phyloP scores from a whole-genome alignment of 2,888 invertebrate species.

The Drosophila rubida region DNA sequence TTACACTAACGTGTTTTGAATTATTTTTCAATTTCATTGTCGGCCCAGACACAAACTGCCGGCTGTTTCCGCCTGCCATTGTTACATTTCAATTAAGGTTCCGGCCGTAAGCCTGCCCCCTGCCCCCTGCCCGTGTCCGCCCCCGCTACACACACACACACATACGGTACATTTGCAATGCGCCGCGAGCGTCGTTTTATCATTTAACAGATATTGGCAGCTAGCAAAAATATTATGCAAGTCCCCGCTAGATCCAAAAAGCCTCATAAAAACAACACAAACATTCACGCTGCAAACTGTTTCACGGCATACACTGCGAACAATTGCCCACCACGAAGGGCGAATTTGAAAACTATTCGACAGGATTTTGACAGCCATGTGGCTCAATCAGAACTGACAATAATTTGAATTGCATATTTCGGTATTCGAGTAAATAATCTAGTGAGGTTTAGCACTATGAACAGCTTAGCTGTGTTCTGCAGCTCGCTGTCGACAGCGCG shows the following conservation, averaged over 20 bases:
- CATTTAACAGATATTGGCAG: constrained; percentile 71
- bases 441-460: too few relatives aligned
- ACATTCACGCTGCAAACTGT: constrained; percentile 1
- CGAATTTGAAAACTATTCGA: too few relatives aligned
- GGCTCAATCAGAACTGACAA: too few relatives aligned
- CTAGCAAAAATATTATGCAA: constrained; percentile 66
- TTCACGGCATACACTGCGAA: not conserved
- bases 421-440: too few relatives aligned
- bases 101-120: constrained; percentile 32
- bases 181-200: constrained; percentile 70
- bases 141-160: not conserved
- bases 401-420: too few relatives aligned
- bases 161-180: constrained; percentile 1
- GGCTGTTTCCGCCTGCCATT: constrained; percentile 71
- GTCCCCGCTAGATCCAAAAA: constrained; percentile 45
- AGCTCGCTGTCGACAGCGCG: too few relatives aligned
- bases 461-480: too few relatives aligned
- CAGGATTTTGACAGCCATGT: too few relatives aligned
- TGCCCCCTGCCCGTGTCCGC: too few relatives aligned
- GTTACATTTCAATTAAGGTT: constrained; percentile 73
- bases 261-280: constrained; percentile 26
- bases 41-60: constrained; percentile 68
- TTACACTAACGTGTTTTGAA: constrained; percentile 84
- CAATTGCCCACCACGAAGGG: too few relatives aligned
- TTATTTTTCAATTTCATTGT: constrained; percentile 82